A percentile compares a stretch with the other conserved stretches of the same genome.
Evolutionary conservation across 1,140 invertebrate species (phyloP).

Genomic region (Hylaeus volcanicus): DNA sequence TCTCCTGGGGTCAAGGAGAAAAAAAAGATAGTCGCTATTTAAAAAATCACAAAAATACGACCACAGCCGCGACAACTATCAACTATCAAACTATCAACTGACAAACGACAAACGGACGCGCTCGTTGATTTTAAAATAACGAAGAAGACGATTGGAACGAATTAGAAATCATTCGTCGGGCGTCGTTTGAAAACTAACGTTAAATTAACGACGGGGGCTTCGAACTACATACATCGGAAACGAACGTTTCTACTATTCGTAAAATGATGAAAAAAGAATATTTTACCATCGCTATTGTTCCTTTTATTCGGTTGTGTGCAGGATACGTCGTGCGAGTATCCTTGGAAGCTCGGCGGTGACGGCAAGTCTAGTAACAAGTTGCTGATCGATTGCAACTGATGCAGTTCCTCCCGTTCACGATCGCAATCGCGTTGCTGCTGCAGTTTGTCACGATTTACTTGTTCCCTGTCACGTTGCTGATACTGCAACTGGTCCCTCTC

Average conservation of each 20-base stretch:
- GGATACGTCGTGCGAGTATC: slow-evolving; percentile 37
- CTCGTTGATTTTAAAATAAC: slow-evolving; percentile 17
- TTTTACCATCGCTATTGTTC: slow-evolving; percentile 33
- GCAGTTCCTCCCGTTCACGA: slow-evolving; percentile 61
- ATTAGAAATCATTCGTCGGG: slow-evolving; percentile 4
- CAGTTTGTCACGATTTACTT: not conserved
- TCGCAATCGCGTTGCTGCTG: slow-evolving; percentile 40
- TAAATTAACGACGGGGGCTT: not conserved
- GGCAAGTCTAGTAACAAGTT: slow-evolving; percentile 70
- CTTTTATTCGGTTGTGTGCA: slow-evolving; percentile 49
- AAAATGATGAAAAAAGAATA: not conserved
- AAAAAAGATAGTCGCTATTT: slow-evolving; percentile 11
- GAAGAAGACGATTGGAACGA: slow-evolving; percentile 7
- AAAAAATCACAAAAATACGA: slow-evolving; percentile 19
- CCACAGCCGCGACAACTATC: slow-evolving; percentile 9
- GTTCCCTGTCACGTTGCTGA: slow-evolving; percentile 22
- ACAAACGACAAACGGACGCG: slow-evolving; percentile 40
- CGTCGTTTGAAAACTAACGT: not conserved
- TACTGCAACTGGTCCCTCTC: slow-evolving; percentile 41
- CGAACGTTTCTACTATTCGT: no score
- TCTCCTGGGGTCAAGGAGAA: slow-evolving; percentile 54
- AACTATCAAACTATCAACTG: slow-evolving; percentile 15
- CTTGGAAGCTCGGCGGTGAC: slow-evolving; percentile 41
- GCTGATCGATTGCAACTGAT: slow-evolving; percentile 70
- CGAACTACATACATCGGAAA: no score